Evolutionary conservation across 30 jellyfish, hydroid and myxozoan genomes (phyloP).

Genomic region (Pseudorhiza aurosa): DNA sequence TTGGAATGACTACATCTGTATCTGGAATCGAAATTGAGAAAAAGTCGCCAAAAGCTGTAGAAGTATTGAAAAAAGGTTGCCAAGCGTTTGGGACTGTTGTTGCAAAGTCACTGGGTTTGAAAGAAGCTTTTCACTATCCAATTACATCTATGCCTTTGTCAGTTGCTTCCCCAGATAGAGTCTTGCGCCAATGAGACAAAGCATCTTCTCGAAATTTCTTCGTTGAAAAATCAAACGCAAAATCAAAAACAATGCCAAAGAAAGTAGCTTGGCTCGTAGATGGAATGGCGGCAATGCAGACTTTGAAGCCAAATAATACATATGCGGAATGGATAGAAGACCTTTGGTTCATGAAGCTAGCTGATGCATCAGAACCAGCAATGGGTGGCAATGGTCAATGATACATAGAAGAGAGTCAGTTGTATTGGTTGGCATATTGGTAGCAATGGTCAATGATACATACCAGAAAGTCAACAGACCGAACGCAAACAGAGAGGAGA

Average conservation of each 20-base stretch:
- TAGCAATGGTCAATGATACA: background rate
- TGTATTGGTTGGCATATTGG: background rate
- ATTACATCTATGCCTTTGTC: conserved; percentile 8
- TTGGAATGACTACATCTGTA: no score
- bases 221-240: background rate
- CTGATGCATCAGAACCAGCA: background rate
- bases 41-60: conserved; percentile 15
- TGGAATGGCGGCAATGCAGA: conserved; percentile 45
- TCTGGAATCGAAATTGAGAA: conserved; percentile 2
- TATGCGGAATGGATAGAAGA: conserved; percentile 14
- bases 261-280: conserved; percentile 13
- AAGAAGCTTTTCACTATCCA: conserved; percentile 55
- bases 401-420: conserved; percentile 10
- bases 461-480: background rate
- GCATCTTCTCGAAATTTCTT: background rate
- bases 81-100: conserved; percentile 71
- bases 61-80: conserved; percentile 58
- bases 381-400: conserved; percentile 16
- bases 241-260: background rate
- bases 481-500: no score
- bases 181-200: background rate
- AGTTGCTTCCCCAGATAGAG: background rate
- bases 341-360: background rate
- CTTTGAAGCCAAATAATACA: conserved; percentile 21
- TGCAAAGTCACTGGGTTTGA: conserved; percentile 55